Percentiles rank a stretch among this genome's conserved stretches.
Evolutionary conservation across 2,888 invertebrate species (phyloP).

Genomic region (Nemapogon koenigi): DNA sequence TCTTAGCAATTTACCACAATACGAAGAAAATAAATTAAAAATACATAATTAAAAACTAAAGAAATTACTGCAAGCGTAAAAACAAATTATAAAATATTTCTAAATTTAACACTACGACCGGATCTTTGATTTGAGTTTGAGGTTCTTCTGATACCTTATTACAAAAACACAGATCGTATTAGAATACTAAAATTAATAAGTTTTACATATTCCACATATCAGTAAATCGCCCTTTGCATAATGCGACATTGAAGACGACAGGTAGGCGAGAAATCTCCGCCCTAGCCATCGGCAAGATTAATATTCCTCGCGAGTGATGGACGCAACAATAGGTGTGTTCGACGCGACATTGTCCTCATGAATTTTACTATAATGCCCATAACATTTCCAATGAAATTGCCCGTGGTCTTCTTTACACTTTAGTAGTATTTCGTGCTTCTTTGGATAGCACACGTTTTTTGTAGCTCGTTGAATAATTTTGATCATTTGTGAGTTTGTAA

Average conservation of each 20-base stretch:
- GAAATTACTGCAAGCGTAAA: too few relatives aligned
- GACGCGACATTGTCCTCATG: constrained; percentile 31
- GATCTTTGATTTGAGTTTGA: too few relatives aligned
- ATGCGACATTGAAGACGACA: neutral
- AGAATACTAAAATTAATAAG: too few relatives aligned
- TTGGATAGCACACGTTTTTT: neutral
- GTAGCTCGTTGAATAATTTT: neutral
- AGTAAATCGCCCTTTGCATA: too few relatives aligned
- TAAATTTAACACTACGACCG: too few relatives aligned
- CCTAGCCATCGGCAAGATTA: constrained; percentile 43
- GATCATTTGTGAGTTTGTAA: constrained; percentile 1
- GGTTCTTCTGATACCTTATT: too few relatives aligned
- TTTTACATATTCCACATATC: too few relatives aligned
- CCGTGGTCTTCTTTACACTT: constrained; percentile 18
- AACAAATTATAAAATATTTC: too few relatives aligned
- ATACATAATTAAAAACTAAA: too few relatives aligned
- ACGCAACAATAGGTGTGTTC: constrained; percentile 43
- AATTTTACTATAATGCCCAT: constrained; percentile 62
- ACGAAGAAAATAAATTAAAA: too few relatives aligned
- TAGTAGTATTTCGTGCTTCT: constrained; percentile 1
- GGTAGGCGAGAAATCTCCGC: constrained; percentile 4
- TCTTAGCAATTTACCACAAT: too few relatives aligned
- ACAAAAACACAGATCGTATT: too few relatives aligned
- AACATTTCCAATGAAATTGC: constrained; percentile 51
- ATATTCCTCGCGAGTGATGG: constrained; percentile 53